phyloP scores from a whole-genome alignment of 2,113 vertebrate species.

The Cyprinodon tularosa region DNA sequence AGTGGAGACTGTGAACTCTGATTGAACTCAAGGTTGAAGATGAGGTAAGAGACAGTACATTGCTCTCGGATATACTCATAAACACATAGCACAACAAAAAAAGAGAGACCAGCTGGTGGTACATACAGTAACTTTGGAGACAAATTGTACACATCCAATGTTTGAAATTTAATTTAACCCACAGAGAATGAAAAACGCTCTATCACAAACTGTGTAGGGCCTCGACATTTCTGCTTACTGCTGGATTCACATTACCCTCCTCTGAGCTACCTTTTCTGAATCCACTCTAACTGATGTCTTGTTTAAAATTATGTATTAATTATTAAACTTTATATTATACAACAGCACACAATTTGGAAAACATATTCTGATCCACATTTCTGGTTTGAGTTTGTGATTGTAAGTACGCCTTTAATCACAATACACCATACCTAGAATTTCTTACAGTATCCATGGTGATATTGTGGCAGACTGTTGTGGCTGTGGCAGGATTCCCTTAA shows the following conservation, averaged over 20 bases:
- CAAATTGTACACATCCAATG: slow-evolving; percentile 2
- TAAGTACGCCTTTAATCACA: not conserved
- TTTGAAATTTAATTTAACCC: slow-evolving; percentile 4
- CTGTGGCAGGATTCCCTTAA: slow-evolving; percentile 44
- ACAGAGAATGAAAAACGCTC: not conserved
- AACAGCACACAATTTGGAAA: not conserved
- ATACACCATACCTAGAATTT: not conserved
- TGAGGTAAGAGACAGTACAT: slow-evolving; percentile 70
- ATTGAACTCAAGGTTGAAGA: slow-evolving; percentile 76
- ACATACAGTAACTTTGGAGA: not conserved
- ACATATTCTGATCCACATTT: not conserved
- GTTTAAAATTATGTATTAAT: slow-evolving; percentile 50
- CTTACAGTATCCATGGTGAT: not conserved
- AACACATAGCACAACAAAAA: slow-evolving; percentile 19
- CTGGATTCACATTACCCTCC: slow-evolving; percentile 56
- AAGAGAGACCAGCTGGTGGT: not conserved
- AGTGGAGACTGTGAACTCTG: slow-evolving; percentile 76
- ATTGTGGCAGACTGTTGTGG: slow-evolving; percentile 28
- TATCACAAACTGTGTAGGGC: not conserved
- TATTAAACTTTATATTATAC: slow-evolving; percentile 35
- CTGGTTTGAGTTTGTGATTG: not conserved
- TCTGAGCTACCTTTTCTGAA: slow-evolving; percentile 39
- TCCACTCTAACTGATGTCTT: slow-evolving; percentile 54
- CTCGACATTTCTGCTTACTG: slow-evolving; percentile 13
- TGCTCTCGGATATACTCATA: slow-evolving; percentile 22